Evolutionary conservation across 2,888 invertebrate genomes (phyloP).

Genomic region (Gibbula magus): DNA sequence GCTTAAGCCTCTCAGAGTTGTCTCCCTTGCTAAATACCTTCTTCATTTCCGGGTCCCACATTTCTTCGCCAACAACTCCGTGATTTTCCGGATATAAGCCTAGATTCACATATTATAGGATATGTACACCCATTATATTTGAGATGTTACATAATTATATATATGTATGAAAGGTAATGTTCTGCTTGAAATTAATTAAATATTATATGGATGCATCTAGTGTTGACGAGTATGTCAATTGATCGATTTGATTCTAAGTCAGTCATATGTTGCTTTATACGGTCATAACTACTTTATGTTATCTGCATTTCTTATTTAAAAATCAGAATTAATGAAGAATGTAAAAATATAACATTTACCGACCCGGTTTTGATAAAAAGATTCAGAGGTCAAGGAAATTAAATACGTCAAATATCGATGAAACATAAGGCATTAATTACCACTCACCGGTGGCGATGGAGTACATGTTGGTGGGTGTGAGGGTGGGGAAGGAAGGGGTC

Average conservation of each 20-base stretch:
- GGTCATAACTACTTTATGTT: neutral
- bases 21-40: constrained; percentile 51
- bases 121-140: no score
- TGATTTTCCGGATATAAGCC: constrained; percentile 69
- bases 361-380: neutral
- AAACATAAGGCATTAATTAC: no score
- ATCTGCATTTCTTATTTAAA: neutral
- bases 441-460: constrained; percentile 67
- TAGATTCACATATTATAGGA: constrained; percentile 31
- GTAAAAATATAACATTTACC: neutral
- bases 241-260: no score
- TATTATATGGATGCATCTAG: no score
- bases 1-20: constrained; percentile 49
- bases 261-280: no score
- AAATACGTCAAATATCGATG: no score
- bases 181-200: no score
- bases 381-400: no score
- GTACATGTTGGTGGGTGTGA: constrained; percentile 69
- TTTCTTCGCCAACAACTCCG: constrained; percentile 68
- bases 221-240: no score
- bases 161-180: no score
- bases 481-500: constrained; percentile 62
- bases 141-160: no score
- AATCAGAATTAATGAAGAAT: neutral
- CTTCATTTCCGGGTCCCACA: constrained; percentile 59